A percentile compares a stretch with the other conserved stretches of the same genome.
Evolutionary conservation across 2,113 vertebrate genomes (phyloP).

Genomic region (Lamprotornis superbus): DNA sequence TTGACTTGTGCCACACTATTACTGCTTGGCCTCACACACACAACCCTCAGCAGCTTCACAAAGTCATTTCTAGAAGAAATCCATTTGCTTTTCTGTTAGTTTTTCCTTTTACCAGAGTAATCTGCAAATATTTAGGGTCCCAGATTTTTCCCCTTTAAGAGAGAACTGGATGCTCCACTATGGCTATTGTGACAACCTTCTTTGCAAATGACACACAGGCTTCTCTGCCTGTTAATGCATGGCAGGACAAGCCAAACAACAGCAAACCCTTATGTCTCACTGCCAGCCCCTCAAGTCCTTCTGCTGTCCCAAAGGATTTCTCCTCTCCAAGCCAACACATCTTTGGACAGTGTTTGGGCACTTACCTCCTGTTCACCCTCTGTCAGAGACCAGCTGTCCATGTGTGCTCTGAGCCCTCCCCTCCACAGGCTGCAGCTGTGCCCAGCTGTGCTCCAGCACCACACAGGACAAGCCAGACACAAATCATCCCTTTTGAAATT

Average conservation of each 20-base stretch:
- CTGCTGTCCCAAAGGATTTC: neutral
- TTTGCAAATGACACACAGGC: neutral
- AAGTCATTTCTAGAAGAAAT: neutral
- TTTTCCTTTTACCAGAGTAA: neutral
- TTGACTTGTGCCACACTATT: neutral
- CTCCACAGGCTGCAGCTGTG: neutral
- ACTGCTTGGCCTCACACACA: neutral
- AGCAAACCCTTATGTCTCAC: neutral
- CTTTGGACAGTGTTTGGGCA: neutral
- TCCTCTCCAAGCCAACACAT: neutral
- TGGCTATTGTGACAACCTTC: neutral
- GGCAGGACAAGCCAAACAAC: neutral
- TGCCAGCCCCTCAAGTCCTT: neutral
- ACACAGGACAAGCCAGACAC: neutral
- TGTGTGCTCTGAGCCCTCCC: fast-evolving
- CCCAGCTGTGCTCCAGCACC: neutral
- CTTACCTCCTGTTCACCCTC: fast-evolving
- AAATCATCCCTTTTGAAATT: neutral
- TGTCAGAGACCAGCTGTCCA: neutral
- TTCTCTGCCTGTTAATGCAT: neutral
- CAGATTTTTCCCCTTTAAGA: neutral
- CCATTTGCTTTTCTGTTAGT: neutral
- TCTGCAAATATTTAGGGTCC: neutral
- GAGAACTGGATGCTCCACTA: neutral
- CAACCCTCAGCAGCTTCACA: neutral